These are phyloP conservation scores for Sympetrum striolatum DNA, from an alignment of 2,888 invertebrate genomes.

Conservation along the genomic window DNA sequence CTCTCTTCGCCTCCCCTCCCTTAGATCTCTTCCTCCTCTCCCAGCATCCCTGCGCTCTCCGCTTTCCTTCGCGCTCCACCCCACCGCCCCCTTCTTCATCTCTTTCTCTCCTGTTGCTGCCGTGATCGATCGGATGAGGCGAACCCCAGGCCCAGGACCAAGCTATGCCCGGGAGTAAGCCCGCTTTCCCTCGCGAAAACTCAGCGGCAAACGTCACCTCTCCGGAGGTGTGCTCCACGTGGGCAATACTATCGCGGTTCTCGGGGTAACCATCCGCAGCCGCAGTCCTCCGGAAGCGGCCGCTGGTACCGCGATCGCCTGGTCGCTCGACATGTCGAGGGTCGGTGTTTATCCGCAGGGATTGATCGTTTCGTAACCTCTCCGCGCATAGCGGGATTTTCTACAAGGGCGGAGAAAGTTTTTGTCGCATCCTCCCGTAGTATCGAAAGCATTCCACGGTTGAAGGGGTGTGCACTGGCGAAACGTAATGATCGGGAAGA, in stretches of 20 bases:
- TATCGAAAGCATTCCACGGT: not conserved
- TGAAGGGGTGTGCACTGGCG: not conserved
- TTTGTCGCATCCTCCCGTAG: not conserved
- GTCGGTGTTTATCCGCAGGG: not conserved
- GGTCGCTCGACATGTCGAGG: not conserved
- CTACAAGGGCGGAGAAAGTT: not conserved
- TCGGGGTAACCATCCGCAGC: not conserved
- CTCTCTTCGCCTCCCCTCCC: not conserved
- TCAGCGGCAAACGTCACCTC: not conserved
- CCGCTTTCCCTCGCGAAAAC: slow-evolving; percentile 9
- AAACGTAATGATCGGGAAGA: not conserved
- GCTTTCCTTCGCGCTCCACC: not conserved
- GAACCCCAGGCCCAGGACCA: slow-evolving; percentile 34
- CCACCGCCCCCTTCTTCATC: not conserved
- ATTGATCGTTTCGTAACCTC: not conserved
- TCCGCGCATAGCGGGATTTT: not conserved
- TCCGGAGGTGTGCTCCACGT: not conserved
- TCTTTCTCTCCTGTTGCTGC: slow-evolving; percentile 29
- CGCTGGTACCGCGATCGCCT: not conserved
- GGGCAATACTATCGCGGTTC: not conserved
- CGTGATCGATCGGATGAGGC: slow-evolving; percentile 20
- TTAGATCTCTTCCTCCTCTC: not conserved
- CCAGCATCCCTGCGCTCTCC: not conserved
- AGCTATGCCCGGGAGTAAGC: slow-evolving; percentile 36
- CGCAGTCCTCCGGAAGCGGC: not conserved